Conservation (phyloP, 2,888 invertebrate species). For the Hedychridium roseum region DNA sequence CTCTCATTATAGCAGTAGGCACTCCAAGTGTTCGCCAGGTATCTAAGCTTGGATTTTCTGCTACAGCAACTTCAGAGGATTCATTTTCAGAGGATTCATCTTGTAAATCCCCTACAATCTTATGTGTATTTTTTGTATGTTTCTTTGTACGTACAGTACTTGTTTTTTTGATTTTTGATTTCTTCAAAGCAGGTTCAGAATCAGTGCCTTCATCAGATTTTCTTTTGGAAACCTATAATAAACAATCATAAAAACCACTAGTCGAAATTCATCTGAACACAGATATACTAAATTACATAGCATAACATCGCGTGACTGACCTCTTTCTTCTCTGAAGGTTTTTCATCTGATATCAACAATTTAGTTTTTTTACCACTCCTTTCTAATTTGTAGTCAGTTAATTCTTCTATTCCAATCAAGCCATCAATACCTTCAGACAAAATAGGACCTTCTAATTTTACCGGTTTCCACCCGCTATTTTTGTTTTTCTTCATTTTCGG, state of each 20-base stretch:
- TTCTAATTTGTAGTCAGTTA: conserved; percentile 73
- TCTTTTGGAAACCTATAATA: conserved; percentile 1
- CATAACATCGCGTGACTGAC: conserved; percentile 11
- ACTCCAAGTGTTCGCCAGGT: conserved; percentile 77
- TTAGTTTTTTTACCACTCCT: conserved; percentile 18
- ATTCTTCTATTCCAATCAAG: conserved; percentile 81
- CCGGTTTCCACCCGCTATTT: conserved; percentile 70
- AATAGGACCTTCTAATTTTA: conserved; percentile 70
- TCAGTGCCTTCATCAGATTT: conserved; percentile 1
- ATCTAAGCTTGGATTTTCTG: conserved; percentile 63
- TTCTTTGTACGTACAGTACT: too few species aligned
- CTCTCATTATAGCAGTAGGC: conserved; percentile 74
- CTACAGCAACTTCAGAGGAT: conserved; percentile 12
- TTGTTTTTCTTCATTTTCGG: conserved; percentile 9
- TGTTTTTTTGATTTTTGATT: conserved; percentile 16
- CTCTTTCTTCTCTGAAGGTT: conserved; percentile 3
- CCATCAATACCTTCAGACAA: conserved; percentile 69
- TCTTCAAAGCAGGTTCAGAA: conserved; percentile 17
- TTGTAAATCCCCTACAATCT: conserved; percentile 1
- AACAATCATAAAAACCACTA: background rate
- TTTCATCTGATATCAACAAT: conserved; percentile 1
- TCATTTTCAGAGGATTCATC: background rate
- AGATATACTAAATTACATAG: background rate
- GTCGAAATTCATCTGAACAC: background rate
- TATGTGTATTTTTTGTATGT: background rate